phyloP scores from a whole-genome alignment of 1,140 invertebrate genomes.

The Drosophila nigromelanica region DNA sequence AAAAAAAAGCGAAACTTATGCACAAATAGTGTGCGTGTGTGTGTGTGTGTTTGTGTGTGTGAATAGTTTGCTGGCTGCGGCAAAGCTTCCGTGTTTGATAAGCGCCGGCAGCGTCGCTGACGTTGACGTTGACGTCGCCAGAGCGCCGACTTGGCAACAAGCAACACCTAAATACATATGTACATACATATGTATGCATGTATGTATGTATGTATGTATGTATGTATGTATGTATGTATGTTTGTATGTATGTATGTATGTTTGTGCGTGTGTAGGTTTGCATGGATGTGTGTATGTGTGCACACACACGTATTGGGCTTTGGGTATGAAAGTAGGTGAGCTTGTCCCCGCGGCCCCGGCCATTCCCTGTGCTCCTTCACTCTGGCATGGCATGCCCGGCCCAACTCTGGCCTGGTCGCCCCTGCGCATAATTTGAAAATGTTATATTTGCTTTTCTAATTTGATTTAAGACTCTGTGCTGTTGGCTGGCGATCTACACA shows the following conservation, averaged over 20 bases:
- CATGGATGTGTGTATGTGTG: no score
- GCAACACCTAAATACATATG: constrained; percentile 18
- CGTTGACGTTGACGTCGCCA: constrained; percentile 13
- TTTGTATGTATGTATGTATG: neutral
- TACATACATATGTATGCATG: neutral
- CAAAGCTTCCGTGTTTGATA: constrained; percentile 77
- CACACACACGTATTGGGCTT: neutral
- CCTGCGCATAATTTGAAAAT: constrained; percentile 63
- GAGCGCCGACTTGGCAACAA: constrained; percentile 52
- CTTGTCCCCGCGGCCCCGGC: neutral
- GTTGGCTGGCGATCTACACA: constrained; percentile 4
- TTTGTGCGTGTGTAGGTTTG: no score
- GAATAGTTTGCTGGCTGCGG: constrained; percentile 47
- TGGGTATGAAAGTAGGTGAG: constrained; percentile 27
- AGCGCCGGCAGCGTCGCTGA: constrained; percentile 35
- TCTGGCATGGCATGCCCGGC: constrained; percentile 6
- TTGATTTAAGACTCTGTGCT: constrained; percentile 47
- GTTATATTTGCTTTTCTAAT: constrained; percentile 74
- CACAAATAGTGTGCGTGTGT: constrained; percentile 16
- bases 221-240: neutral
- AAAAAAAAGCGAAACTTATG: constrained; percentile 11
- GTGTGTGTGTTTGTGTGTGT: constrained; percentile 15
- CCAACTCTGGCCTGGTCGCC: constrained; percentile 11
- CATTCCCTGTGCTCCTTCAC: no score
- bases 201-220: neutral